phyloP scores from a whole-genome alignment of 2,113 vertebrate species.

The Ranitomeya variabilis region DNA sequence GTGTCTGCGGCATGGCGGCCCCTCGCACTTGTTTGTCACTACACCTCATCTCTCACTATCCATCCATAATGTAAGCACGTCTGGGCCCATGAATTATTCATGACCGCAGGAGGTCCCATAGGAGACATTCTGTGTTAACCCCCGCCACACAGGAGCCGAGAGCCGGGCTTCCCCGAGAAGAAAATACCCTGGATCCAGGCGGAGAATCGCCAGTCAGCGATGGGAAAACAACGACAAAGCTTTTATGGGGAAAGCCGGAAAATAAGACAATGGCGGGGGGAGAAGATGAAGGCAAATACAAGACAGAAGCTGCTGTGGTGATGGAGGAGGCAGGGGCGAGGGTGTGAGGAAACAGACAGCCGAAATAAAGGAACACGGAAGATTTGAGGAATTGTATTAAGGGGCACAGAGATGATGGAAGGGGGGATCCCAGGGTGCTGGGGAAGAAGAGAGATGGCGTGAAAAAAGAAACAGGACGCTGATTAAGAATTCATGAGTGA shows the following conservation, averaged over 20 bases:
- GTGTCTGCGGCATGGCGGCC: neutral
- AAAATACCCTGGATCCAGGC: neutral
- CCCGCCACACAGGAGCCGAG: neutral
- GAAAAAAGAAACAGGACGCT: neutral
- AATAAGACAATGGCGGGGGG: neutral
- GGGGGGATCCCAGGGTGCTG: neutral
- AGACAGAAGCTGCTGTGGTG: neutral
- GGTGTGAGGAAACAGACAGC: neutral
- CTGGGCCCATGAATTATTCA: constrained; percentile 47
- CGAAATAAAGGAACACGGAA: neutral
- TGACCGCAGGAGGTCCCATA: constrained; percentile 13
- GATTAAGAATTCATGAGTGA: neutral
- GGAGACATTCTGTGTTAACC: constrained; percentile 42
- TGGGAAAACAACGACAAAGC: neutral
- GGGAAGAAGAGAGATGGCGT: neutral
- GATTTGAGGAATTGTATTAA: neutral
- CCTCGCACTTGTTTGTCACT: constrained; percentile 17
- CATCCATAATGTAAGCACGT: constrained; percentile 43
- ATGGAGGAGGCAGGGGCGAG: neutral
- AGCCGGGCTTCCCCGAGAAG: neutral
- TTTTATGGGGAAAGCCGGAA: neutral
- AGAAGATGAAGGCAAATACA: neutral
- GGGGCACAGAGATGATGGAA: neutral
- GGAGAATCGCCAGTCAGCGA: neutral
- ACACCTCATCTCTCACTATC: constrained; percentile 32